A percentile compares a stretch with the other conserved stretches of the same genome.
Evolutionary conservation across 1,140 invertebrate genomes (phyloP).

Genomic region (Bombus superbus): DNA sequence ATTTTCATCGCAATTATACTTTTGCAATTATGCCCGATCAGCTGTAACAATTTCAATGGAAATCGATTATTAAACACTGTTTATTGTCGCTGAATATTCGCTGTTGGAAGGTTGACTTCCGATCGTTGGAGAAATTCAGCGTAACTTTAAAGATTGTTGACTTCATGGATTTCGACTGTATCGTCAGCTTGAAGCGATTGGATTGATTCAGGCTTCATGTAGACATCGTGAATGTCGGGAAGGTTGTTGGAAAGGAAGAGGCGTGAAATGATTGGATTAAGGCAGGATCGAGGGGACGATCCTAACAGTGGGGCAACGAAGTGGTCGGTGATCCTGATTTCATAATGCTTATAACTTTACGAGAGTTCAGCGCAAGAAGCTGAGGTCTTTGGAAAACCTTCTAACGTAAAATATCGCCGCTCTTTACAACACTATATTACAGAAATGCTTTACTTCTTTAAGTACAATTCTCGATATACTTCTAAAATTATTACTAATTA

Average conservation of each 20-base stretch:
- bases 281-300: neutral
- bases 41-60: neutral
- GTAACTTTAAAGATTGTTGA: neutral
- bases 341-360: constrained; percentile 28
- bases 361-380: neutral
- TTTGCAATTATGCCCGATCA: neutral
- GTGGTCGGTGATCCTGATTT: constrained; percentile 20
- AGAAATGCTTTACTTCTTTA: neutral
- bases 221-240: neutral
- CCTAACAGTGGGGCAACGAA: neutral
- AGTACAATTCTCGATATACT: neutral
- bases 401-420: neutral
- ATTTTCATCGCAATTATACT: neutral
- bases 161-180: neutral
- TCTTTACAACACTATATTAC: neutral
- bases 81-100: neutral
- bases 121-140: neutral
- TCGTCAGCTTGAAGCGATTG: no score
- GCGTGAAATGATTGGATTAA: constrained; percentile 50
- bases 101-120: neutral
- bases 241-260: neutral
- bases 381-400: neutral
- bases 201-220: neutral
- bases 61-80: neutral
- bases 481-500: neutral